phyloP scores from a whole-genome alignment of 1,140 invertebrate species.

The Venustaconcha ellipsiformis region DNA sequence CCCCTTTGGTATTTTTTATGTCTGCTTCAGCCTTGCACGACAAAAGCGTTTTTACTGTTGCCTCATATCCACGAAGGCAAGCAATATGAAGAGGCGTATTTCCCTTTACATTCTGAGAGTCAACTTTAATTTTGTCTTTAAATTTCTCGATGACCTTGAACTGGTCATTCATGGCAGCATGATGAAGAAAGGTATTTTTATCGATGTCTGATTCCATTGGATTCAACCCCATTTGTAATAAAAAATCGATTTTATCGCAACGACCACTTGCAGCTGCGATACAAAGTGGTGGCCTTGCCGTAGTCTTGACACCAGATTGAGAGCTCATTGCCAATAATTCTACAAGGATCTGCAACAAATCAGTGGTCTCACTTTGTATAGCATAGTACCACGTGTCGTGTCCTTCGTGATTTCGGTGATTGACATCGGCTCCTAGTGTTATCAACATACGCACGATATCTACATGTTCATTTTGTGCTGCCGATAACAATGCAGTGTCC shows the following conservation, averaged over 20 bases:
- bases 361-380: constrained; percentile 41
- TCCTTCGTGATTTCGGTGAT: constrained; percentile 53
- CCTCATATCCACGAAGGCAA: constrained; percentile 53
- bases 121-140: constrained; percentile 33
- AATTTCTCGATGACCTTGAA: constrained; percentile 70
- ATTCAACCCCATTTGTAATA: constrained; percentile 51
- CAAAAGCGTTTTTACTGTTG: constrained; percentile 51
- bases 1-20: constrained; percentile 53
- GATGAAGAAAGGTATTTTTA: constrained; percentile 70
- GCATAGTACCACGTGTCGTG: constrained; percentile 57
- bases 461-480: constrained; percentile 45
- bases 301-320: no score
- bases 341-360: constrained; percentile 39
- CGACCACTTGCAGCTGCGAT: constrained; percentile 47
- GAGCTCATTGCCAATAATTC: constrained; percentile 6
- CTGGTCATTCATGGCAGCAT: constrained; percentile 72
- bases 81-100: constrained; percentile 68
- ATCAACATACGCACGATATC: constrained; percentile 45
- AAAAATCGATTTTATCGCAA: constrained; percentile 42
- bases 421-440: constrained; percentile 41
- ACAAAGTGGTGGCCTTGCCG: constrained; percentile 39
- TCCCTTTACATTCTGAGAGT: constrained; percentile 47
- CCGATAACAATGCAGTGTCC: constrained; percentile 54
- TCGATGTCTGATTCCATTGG: constrained; percentile 68
- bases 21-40: constrained; percentile 52